phyloP scores from a whole-genome alignment of 2,888 invertebrate genomes.

The Nephrocerus scutellatus region DNA sequence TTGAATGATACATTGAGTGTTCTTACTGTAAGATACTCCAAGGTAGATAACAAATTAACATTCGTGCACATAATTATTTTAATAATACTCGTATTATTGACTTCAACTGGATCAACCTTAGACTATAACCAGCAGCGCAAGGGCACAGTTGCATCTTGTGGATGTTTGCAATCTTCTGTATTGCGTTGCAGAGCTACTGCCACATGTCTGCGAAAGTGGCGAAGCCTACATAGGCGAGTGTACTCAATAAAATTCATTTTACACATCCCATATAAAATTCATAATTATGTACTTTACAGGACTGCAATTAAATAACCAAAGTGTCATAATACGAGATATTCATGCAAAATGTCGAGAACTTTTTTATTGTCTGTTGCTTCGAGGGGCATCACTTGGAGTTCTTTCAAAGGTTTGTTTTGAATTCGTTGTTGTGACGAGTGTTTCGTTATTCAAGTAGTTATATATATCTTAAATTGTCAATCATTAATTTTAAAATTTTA shows the following conservation, averaged over 20 bases:
- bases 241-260: no score
- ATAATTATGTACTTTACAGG: constrained; percentile 41
- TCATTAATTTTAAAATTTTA: constrained; percentile 7
- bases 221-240: constrained; percentile 49
- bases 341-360: constrained; percentile 78
- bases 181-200: constrained; percentile 66
- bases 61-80: constrained; percentile 4
- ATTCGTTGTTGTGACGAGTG: no score
- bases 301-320: constrained; percentile 52
- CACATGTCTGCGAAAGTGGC: constrained; percentile 59
- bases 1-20: constrained; percentile 78
- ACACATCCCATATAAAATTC: no score
- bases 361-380: constrained; percentile 63
- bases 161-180: constrained; percentile 71
- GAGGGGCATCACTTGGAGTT: constrained; percentile 68
- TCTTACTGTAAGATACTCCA: constrained; percentile 70
- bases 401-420: constrained; percentile 60
- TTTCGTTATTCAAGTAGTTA: constrained; percentile 6
- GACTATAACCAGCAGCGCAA: constrained; percentile 59
- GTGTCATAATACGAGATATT: constrained; percentile 68
- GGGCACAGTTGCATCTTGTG: constrained; percentile 56
- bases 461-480: constrained; percentile 8
- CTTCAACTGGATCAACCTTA: constrained; percentile 36
- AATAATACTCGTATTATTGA: constrained; percentile 1
- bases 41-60: constrained; percentile 50